Evolutionary conservation across 2,797 vertebrate species (phyloP), one percentile per base, ranked within the genome.

Genomic region (Anableps anableps): DNA sequence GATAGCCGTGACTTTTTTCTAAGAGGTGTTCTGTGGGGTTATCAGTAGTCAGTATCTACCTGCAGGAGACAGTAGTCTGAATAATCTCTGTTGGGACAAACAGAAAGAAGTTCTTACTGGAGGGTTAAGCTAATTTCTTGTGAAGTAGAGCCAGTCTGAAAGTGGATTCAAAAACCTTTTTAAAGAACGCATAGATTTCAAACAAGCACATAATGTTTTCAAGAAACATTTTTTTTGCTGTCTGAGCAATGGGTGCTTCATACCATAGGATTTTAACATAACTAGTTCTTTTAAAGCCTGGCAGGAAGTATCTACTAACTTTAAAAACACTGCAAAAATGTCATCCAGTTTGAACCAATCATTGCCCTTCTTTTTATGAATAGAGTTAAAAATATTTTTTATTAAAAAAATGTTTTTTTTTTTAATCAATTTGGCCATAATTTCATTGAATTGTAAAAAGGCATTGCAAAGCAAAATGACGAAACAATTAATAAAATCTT

Each of bases 81-180:
- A 70, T 70, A 70, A 43, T 43, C 41, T 70, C 4, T 70, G 66
- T n/a, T 66, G 64, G 36, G 36, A 66, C 34, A 66, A 66, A 66
- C 19, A 4, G 2, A 26, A 8, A 53, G 5, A 53, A 7, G 5
- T 23, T 58, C 3, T 29, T 60, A 60, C 58, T n/a, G 14, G n/a
- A 31, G 29, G 16, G 11, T n/a, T 11, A 4, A 71, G 41, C 41
- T 16, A 71, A 43, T 70, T 26, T n/a, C 21, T 41, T n/a, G 26
- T n/a, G 1, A 29, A 47, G 5, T 45, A 47, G 16, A 71, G 26
- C 7, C 26, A 16, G n/a, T 29, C 43, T 47, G 14, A 17, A 47
- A 45, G 38, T 70, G 66, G 23, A 70, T 70, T 43, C 10, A 68
- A 70, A 70, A 43, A 43, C 38, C 6, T 26, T 68, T 41, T 68